Base-by-base conservation (phyloP, 2,113 vertebrate genomes). In the Semnornis frantzii region DNA sequence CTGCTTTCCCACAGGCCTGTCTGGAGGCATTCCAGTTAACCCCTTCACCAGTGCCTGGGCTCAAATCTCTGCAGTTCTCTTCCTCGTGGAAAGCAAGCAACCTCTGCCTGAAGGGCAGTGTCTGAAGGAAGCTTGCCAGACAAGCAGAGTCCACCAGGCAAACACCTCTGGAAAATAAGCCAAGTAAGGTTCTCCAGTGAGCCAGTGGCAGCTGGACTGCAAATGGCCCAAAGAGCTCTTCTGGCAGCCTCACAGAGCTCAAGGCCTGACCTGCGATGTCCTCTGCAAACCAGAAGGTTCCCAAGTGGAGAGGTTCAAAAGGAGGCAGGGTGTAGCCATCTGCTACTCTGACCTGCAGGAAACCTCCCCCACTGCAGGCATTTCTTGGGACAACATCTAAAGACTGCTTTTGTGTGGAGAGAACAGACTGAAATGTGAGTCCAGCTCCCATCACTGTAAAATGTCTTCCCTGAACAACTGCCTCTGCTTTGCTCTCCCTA, bases 401-500 rank as follows among this genome's bases (percentile, higher is more conserved):
- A 11, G 19, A 20, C 50, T 9, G 34, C 37, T 44, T 18, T 6
- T 15, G 21, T 4, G 31, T 34, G 23, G 8, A 75, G 46, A 31
- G 66, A 60, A 31, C 27, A 28, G 37, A 31, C 21, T 16, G 28
- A 17, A 21, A 20, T 1, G 5, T 1, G 2, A 73, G 28, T 2
- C 46, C 39, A 16, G 28, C 8, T 10, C 12, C 37, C 19, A 11
- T 17, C 5, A 6, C 0, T 8, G 4, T 2, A 37, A 88, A 84
- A 57, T 1, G 19, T 2, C 21, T 33, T n/a, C 48, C 42, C 54
- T 37, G 9, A 48, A 33, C 34, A 54, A 13, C 14, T 12, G 3
- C 1, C 19, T 1, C 0, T 2, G 25, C n/a, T 54, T 23, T 55
- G 21, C 24, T 46, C 37, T 30, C 13, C 42, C 11, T 11, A 6